Conservation (phyloP, 2,888 invertebrate species). For the Gastrophysa polygoni region DNA sequence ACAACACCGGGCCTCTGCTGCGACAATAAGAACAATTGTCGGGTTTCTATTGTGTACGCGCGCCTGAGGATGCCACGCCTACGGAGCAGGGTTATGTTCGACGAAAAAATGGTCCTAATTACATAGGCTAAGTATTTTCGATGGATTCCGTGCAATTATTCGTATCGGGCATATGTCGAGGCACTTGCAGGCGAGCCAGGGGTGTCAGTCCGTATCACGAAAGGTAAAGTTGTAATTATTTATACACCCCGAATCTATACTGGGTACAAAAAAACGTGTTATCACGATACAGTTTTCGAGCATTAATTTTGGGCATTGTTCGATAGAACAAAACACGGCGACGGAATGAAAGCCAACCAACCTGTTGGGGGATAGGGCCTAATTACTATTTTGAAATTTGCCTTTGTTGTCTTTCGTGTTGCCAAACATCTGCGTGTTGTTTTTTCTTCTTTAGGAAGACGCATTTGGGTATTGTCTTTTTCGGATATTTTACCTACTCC, state of each 20-base stretch:
- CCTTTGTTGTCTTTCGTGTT: neutral
- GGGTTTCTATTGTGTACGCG: conserved; percentile 51
- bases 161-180: conserved; percentile 51
- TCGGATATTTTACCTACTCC: neutral
- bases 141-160: conserved; percentile 50
- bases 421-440: conserved; percentile 2
- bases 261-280: conserved; percentile 25
- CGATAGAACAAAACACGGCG: conserved; percentile 23
- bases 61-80: conserved; percentile 46
- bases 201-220: conserved; percentile 48
- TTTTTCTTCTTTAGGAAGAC: neutral
- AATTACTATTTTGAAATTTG: conserved; percentile 15
- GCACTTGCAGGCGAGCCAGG: conserved; percentile 50
- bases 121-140: conserved; percentile 49
- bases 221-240: conserved; percentile 32
- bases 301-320: conserved; percentile 27
- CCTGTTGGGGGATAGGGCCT: conserved; percentile 21
- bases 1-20: conserved; percentile 45
- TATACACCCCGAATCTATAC: conserved; percentile 30
- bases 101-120: conserved; percentile 51
- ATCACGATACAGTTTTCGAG: conserved; percentile 26
- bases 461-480: neutral
- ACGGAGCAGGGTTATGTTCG: conserved; percentile 43
- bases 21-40: conserved; percentile 54
- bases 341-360: conserved; percentile 15